These are phyloP conservation scores for Coregonus suidteri DNA, from an alignment of 2,797 vertebrate species.

Conservation along the genomic window DNA sequence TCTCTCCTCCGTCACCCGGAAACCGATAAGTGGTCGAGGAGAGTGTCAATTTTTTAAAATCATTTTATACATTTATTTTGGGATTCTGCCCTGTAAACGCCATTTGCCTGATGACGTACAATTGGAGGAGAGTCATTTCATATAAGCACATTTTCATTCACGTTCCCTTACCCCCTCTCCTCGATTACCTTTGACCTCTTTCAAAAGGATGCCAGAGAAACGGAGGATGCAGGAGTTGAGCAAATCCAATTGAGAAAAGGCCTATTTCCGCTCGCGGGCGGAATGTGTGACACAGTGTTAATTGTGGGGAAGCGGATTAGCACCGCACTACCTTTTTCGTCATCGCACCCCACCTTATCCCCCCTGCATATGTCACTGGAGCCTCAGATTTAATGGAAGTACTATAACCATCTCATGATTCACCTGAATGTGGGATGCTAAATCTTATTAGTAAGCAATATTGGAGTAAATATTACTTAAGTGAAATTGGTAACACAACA, in stretches of 20 bases:
- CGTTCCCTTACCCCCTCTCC: too few species aligned
- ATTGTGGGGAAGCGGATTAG: slow-evolving; percentile 61
- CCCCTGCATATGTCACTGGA: not conserved
- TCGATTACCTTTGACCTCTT: too few species aligned
- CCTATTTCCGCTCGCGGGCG: not conserved
- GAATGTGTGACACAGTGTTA: not conserved
- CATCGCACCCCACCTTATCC: slow-evolving; percentile 17
- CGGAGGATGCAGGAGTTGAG: too few species aligned
- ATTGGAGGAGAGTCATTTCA: too few species aligned
- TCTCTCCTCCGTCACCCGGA: too few species aligned
- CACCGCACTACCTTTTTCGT: slow-evolving; percentile 24
- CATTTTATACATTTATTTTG: too few species aligned
- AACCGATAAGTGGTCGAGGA: too few species aligned
- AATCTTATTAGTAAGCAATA: not conserved
- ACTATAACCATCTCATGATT: not conserved
- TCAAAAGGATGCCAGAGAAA: too few species aligned
- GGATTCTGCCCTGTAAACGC: too few species aligned
- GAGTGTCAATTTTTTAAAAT: too few species aligned
- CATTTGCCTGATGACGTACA: too few species aligned
- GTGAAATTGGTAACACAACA: not conserved
- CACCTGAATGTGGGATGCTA: not conserved
- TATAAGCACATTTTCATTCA: too few species aligned
- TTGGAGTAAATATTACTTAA: not conserved
- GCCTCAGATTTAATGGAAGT: not conserved
- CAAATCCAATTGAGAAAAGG: not conserved